Base-by-base conservation (phyloP, 1,140 invertebrate genomes). In the Philotrypesis tridentata region DNA sequence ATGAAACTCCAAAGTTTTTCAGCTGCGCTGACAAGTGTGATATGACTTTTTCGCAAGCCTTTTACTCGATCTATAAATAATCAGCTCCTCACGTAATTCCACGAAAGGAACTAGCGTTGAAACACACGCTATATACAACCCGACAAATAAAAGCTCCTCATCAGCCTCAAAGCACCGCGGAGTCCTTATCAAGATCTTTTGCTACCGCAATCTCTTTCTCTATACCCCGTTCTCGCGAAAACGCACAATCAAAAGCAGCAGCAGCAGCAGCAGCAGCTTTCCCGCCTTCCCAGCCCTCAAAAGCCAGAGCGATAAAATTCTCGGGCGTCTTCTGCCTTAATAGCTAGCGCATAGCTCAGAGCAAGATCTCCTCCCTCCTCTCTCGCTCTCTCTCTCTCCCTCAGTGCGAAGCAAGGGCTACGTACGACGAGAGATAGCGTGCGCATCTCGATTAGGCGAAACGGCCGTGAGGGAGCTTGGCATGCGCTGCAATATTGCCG, bases 401-500 rank as follows among this genome's bases (percentile, higher is more conserved):
- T 55, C 48, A 17, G n/a, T n/a, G n/a, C n/a, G n/a, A n/a, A n/a
- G n/a, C 48, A 55, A 55, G 21, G 21, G 21, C 48, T 55, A 17
- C 40, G 12, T 43, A 14, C 21, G 48, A 17, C 17, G 21, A 55
- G 48, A 65, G 23, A 31, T 72, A 70, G 63, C 60, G 9, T n/a
- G 33, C 80, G 79, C 65, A 79, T 79, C 84, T 85, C 84, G 85
- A 86, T 86, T 85, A 85, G 80, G 63, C 61, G 74, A 82, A 85
- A 82, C 79, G 60, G 84, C 82, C 83, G 37, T 73, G 70, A 68
- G 85, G 85, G 83, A 86, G 86, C 84, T 84, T 71, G 83, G 85
- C 85, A 87, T 87, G 85, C 61, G 80, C 40, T 76, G 84, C 81
- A 84, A 86, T 86, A 86, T 85, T 83, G 81, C 82, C 76, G 82